phyloP scores from a whole-genome alignment of 2,797 vertebrate genomes.

The Nothura maculosa region DNA sequence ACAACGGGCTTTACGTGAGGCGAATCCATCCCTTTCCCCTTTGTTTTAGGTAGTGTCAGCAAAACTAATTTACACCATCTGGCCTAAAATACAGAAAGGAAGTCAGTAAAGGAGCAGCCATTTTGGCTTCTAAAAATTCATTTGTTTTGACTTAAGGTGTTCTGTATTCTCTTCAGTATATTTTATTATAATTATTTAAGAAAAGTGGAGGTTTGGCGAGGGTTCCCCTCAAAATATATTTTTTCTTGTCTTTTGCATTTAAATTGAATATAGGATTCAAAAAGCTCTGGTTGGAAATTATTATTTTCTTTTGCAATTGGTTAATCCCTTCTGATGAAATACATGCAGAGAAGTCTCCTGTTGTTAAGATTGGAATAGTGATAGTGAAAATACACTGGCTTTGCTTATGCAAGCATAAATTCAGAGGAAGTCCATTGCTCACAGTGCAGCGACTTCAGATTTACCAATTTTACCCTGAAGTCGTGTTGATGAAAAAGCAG shows the following conservation, averaged over 20 bases:
- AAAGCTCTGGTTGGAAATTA: not conserved
- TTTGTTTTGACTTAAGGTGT: not conserved
- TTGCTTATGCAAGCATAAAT: not conserved
- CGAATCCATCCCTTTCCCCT: conserved; percentile 23
- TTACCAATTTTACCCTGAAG: not conserved
- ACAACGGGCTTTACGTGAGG: not conserved
- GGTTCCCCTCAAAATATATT: not conserved
- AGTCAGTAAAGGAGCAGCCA: not conserved
- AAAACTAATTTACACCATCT: conserved; percentile 34
- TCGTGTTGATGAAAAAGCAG: not conserved
- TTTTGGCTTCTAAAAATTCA: not conserved
- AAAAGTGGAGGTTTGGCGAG: not conserved
- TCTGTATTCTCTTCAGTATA: not conserved
- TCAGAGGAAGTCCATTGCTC: not conserved
- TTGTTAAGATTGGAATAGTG: not conserved
- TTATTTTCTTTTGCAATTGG: not conserved
- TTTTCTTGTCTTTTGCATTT: not conserved
- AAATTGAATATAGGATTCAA: conserved; percentile 4
- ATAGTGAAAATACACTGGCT: not conserved
- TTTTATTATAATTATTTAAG: not conserved
- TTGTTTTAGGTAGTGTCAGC: not conserved
- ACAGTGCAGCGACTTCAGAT: not conserved
- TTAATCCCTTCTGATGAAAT: not conserved
- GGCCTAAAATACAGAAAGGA: not conserved
- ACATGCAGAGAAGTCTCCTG: not conserved